These are phyloP conservation scores for Heterodera schachtii DNA, from an alignment of 1,140 invertebrate genomes.

Conservation along the genomic window DNA sequence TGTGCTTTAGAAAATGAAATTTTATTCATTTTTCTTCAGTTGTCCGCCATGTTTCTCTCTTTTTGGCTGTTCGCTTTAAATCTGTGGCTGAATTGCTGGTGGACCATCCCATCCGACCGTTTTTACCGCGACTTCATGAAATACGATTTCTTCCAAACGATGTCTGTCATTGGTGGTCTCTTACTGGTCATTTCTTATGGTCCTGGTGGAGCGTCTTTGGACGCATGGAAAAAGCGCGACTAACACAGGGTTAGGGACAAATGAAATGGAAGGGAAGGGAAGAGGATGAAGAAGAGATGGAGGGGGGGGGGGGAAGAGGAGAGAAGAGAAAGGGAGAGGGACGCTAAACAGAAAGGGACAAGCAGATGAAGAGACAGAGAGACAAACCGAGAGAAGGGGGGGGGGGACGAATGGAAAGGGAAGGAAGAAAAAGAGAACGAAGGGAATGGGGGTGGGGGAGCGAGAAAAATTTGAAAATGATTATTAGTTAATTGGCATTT, in stretches of 20 bases:
- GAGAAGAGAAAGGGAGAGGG: no score
- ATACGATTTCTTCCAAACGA: constrained; percentile 94
- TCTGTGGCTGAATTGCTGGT: constrained; percentile 96
- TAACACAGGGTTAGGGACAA: neutral
- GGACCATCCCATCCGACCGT: constrained; percentile 87
- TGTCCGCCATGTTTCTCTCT: constrained; percentile 90
- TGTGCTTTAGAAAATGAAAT: neutral
- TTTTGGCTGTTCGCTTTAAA: constrained; percentile 85
- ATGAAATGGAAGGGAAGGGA: neutral
- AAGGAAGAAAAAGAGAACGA: no score
- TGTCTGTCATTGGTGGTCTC: constrained; percentile 95
- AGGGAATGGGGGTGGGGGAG: no score
- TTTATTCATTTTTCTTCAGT: constrained; percentile 46
- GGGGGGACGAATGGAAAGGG: no score
- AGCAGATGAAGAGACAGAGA: no score
- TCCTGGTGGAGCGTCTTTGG: constrained; percentile 97
- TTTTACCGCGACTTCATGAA: constrained; percentile 97
- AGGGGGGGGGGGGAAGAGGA: no score
- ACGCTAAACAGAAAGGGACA: no score
- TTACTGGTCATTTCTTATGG: constrained; percentile 96
- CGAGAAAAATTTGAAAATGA: no score
- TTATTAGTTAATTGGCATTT: no score
- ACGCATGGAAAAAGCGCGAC: constrained; percentile 89
- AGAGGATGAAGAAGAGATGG: neutral
- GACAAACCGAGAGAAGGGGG: no score